phyloP scores from a whole-genome alignment of 2,113 vertebrate species.

The Leptosomus discolor region DNA sequence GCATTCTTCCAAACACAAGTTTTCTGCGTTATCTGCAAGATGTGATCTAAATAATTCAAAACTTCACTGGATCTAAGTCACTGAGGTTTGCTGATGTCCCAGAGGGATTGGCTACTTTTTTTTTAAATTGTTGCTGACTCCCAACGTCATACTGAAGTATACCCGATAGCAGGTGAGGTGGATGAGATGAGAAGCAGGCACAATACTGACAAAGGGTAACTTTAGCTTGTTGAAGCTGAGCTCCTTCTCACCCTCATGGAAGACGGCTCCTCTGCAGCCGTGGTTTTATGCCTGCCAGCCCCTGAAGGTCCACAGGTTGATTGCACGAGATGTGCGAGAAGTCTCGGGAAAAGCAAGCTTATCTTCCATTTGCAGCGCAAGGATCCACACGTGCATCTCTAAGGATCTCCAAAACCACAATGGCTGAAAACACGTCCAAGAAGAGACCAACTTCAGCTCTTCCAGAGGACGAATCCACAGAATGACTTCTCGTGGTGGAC shows the following conservation, averaged over 20 bases:
- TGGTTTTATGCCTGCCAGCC: neutral
- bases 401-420: neutral
- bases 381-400: neutral
- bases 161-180: neutral
- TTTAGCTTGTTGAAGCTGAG: neutral
- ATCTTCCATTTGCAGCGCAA: neutral
- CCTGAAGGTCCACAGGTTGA: neutral
- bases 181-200: neutral
- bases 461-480: neutral
- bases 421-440: neutral
- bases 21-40: neutral
- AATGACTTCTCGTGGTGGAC: neutral
- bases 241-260: neutral
- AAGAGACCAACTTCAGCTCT: neutral
- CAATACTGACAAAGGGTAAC: neutral
- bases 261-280: neutral
- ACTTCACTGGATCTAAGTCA: neutral
- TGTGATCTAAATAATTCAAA: constrained; percentile 1
- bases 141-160: neutral
- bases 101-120: neutral
- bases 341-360: neutral
- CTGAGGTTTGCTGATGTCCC: neutral
- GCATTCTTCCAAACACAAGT: neutral
- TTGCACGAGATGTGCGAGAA: neutral
- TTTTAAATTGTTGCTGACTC: neutral